phyloP scores from a whole-genome alignment of 2,113 vertebrate genomes.

The Myrmecobius fasciatus region DNA sequence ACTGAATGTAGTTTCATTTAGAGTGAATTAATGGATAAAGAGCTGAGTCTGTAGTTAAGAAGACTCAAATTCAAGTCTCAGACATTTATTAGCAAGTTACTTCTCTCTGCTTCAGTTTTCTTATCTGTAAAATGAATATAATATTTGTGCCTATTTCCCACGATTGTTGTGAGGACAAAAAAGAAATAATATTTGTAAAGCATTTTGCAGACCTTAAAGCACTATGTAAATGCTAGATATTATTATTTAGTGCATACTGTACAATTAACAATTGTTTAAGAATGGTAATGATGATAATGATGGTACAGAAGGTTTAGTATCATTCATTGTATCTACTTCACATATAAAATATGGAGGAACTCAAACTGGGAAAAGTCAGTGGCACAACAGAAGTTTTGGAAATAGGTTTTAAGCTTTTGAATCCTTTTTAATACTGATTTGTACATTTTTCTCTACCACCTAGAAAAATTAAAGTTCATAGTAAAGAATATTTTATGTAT shows the following conservation, averaged over 20 bases:
- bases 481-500: neutral
- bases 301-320: neutral
- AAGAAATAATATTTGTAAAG: neutral
- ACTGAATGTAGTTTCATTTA: neutral
- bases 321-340: neutral
- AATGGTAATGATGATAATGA: neutral
- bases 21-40: neutral
- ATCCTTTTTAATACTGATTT: accelerated
- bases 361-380: accelerated
- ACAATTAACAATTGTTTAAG: neutral
- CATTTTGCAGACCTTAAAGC: neutral
- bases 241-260: neutral
- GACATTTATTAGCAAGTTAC: neutral
- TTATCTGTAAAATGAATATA: neutral
- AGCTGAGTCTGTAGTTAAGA: neutral
- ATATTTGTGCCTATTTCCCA: neutral
- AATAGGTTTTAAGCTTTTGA: neutral
- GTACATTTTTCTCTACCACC: neutral
- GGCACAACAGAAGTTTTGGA: neutral
- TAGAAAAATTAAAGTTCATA: neutral
- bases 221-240: neutral
- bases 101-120: neutral
- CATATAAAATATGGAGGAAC: accelerated
- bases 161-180: neutral
- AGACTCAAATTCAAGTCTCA: neutral